Conservation (phyloP, 2,888 invertebrate genomes). For the Camponotus fellah region DNA sequence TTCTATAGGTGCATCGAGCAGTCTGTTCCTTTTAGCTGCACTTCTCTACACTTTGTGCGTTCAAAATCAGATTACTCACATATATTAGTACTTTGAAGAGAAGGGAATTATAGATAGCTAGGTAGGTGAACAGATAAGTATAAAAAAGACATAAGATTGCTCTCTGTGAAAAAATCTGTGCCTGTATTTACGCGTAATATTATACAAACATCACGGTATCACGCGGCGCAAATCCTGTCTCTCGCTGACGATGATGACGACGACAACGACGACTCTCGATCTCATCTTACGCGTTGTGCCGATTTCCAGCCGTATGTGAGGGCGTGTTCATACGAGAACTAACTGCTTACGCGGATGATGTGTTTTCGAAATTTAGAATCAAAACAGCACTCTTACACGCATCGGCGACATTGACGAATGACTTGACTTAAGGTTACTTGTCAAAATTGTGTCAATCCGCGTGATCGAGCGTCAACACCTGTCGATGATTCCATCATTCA, state of each 20-base stretch:
- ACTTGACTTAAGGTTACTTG: conserved; percentile 74
- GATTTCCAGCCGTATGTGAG: conserved; percentile 28
- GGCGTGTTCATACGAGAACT: conserved; percentile 50
- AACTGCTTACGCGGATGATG: conserved; percentile 2
- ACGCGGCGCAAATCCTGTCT: neutral
- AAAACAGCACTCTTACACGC: conserved; percentile 75
- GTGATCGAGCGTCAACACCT: conserved; percentile 70
- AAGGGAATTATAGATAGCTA: neutral
- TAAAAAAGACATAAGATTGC: neutral
- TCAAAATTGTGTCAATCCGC: conserved; percentile 81
- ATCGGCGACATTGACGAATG: conserved; percentile 44
- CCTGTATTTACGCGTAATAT: neutral
- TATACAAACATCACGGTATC: neutral
- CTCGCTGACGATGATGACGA: neutral
- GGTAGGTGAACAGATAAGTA: conserved; percentile 11
- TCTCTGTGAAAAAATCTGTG: neutral
- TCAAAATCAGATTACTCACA: conserved; percentile 5
- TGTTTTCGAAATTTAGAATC: neutral
- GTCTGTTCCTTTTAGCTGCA: conserved; percentile 10
- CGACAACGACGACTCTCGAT: neutral
- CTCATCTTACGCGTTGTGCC: conserved; percentile 23
- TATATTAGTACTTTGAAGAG: neutral
- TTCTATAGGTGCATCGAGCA: neutral
- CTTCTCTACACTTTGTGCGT: conserved; percentile 23
- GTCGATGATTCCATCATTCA: conserved; percentile 52